These are phyloP conservation scores for Sipha flava DNA, from an alignment of 1,140 invertebrate genomes.

Conservation along the genomic window DNA sequence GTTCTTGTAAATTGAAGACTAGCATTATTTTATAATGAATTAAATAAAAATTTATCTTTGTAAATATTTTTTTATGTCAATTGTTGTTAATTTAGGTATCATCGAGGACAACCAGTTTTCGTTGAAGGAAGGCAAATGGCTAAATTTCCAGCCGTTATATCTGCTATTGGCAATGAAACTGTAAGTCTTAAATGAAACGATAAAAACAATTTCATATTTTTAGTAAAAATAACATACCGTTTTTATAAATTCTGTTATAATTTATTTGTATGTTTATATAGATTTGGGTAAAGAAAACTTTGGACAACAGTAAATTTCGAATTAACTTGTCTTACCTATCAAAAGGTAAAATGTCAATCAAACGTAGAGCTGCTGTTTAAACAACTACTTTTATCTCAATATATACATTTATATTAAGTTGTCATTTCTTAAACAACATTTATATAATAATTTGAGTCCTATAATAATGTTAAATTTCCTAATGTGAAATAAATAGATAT, in stretches of 20 bases:
- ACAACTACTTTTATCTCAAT: not conserved
- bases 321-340: conserved; percentile 76
- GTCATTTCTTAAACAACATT: not conserved
- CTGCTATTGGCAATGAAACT: conserved; percentile 77
- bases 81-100: conserved; percentile 54
- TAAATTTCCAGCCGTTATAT: conserved; percentile 76
- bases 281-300: conserved; percentile 83
- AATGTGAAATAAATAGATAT: not conserved
- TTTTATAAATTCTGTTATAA: too few relatives aligned
- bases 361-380: conserved; percentile 55
- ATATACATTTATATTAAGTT: not conserved
- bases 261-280: conserved; percentile 48
- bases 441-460: not conserved
- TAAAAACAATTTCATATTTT: not conserved
- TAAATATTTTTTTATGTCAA: not conserved
- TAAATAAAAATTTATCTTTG: not conserved
- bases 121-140: conserved; percentile 77
- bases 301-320: conserved; percentile 68
- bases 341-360: conserved; percentile 79
- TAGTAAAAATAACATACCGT: not conserved
- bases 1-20: too few relatives aligned
- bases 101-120: conserved; percentile 83
- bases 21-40: too few relatives aligned
- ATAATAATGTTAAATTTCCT: not conserved
- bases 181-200: conserved; percentile 49